Base-by-base conservation (phyloP, 1,140 invertebrate species). In the Colletes gigas region DNA sequence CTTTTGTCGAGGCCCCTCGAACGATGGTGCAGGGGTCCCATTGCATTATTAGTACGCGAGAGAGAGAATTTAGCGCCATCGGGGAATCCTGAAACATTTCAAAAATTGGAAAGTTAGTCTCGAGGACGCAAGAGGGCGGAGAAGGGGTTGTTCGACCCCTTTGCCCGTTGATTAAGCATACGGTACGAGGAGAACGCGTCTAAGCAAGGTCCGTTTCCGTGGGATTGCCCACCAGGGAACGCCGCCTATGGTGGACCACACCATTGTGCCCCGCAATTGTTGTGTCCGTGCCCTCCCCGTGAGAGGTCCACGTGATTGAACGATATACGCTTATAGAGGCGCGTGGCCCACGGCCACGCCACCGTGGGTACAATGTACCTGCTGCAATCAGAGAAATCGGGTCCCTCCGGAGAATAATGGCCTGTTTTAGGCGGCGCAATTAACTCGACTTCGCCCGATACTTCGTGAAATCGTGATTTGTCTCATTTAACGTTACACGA, bases 381-480 rank as follows among this genome's bases (percentile, higher is more conserved):
- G 62, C 47, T 77, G 71, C 83, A 84, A 84, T 81, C 83, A 77
- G 68, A 84, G 83, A 85, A 85, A 85, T 81, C 78, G 55, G 60
- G 66, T 69, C 59, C 67, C 55, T 52, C 41, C 7, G 55, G 65
- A 84, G 82, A 84, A 60, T 84, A 84, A 84, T 84, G 82, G 73
- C 44, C 71, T 82, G 72, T 85, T 85, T 84, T 85, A 85, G 83
- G 82, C 72, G 83, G 83, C 83, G 83, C 76, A 84, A 85, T 85
- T 85, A 85, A 81, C 74, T 78, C 70, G 52, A 50, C 30, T 41
- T 41, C 50, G 39, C 6, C 50, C n/a, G 74, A 72, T 78, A 72
- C 59, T 60, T 72, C 57, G 68, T 39, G 30, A 62, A 78, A 62
- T 71, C 66, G 17, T 50, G 39, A 75, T 75, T 75, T 75, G 73